phyloP scores from a whole-genome alignment of 1,140 invertebrate genomes.

The Portunus trituberculatus region DNA sequence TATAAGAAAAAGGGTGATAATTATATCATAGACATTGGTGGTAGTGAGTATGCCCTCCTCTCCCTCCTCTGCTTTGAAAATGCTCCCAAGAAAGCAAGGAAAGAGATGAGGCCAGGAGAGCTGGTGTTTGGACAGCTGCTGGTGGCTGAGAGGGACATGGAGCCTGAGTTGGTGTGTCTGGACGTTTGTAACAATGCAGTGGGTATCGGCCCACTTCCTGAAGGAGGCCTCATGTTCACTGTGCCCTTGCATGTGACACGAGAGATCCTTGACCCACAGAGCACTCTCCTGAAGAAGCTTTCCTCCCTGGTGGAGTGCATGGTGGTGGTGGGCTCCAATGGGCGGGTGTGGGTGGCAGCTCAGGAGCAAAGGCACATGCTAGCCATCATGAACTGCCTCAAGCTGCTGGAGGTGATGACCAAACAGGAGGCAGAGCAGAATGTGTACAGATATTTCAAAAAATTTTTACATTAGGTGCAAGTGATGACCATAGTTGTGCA shows the following conservation, averaged over 20 bases:
- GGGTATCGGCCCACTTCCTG: constrained; percentile 89
- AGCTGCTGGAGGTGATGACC: constrained; percentile 86
- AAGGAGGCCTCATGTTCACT: constrained; percentile 87
- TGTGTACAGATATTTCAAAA: constrained; percentile 42
- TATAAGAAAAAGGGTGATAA: constrained; percentile 89
- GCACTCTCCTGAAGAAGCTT: constrained; percentile 89
- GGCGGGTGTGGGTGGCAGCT: constrained; percentile 94
- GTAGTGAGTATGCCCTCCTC: constrained; percentile 90
- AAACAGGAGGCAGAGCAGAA: constrained; percentile 83
- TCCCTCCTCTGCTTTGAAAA: constrained; percentile 94
- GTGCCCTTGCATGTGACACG: constrained; percentile 84
- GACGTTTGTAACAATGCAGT: constrained; percentile 91
- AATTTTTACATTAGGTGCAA: neutral
- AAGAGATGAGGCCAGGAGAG: constrained; percentile 83
- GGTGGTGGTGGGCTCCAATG: constrained; percentile 91
- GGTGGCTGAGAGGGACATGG: constrained; percentile 93
- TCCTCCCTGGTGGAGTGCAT: constrained; percentile 80
- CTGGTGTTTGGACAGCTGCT: constrained; percentile 90
- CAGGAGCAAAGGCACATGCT: constrained; percentile 88
- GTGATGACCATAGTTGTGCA: neutral
- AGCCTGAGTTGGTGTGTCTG: constrained; percentile 95
- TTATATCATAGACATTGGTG: constrained; percentile 90
- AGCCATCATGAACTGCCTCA: constrained; percentile 89
- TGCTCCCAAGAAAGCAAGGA: constrained; percentile 96
- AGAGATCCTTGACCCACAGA: constrained; percentile 88